Base-by-base conservation (phyloP, 2,888 invertebrate species). In the Pharmacophagus antenor region DNA sequence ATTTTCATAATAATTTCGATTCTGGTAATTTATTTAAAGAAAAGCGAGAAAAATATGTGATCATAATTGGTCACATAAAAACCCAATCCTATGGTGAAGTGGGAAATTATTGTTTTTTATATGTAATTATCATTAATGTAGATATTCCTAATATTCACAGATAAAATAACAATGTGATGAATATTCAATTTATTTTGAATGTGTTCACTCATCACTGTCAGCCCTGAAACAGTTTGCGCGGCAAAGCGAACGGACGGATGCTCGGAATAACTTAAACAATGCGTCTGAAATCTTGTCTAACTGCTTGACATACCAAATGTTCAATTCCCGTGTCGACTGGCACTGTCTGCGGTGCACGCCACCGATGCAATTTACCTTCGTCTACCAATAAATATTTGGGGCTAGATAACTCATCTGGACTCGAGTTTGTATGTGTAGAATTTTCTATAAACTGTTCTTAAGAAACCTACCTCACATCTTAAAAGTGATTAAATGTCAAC, bases 281-380 rank as follows among this genome's bases (percentile, higher is more conserved):
- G 84, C 82, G 86, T 87, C 87, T 87, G 87, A 87, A 86, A 87
- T 85, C 85, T 87, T 85, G 83, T 83, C 84, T 81, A 83, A 86
- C 82, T 83, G 85, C 79, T 73, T 80, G 84, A 84, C 84, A 88
- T 89, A 82, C 86, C 88, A 70, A 81, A 67, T 71, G 84, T 77
- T 80, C 80, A 79, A 85, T 83, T 76, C 74, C 64, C 61, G 63
- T 60, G 64, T 66, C 60, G 64, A 64, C 67, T 65, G 64, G 56
- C 63, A 65, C 61, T 63, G 70, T 69, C 71, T 71, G 69, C 67
- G 68, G 70, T 66, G 57, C 58, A 51, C 42, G 47, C 42, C 53
- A 62, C 54, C 64, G 49, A 54, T 48, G 49, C 63, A 58, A 63
- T 67, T 62, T 59, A 63, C 63, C 58, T 58, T 41, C 37, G 46